phyloP scores from a whole-genome alignment of 2,888 invertebrate genomes.

The Spisula subtruncata region DNA sequence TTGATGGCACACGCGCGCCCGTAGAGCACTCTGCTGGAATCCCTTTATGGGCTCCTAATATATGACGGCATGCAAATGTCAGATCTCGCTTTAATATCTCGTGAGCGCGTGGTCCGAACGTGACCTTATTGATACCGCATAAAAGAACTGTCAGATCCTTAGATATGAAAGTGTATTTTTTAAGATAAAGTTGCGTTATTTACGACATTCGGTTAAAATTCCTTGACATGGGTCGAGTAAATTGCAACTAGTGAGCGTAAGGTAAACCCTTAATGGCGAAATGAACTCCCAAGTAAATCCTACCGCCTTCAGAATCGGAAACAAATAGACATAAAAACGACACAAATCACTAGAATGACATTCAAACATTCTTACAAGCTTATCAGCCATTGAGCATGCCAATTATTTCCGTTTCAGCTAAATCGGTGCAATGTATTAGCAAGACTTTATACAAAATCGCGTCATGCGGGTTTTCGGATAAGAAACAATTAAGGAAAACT shows the following conservation, averaged over 20 bases:
- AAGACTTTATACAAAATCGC: neutral
- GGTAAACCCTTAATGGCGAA: neutral
- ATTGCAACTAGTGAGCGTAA: slow-evolving; percentile 8
- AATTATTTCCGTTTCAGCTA: neutral
- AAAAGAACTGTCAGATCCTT: slow-evolving; percentile 29
- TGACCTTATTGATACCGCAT: slow-evolving; percentile 45
- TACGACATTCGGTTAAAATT: slow-evolving; percentile 27
- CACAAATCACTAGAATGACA: neutral
- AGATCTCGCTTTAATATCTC: slow-evolving; percentile 47
- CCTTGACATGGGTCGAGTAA: neutral
- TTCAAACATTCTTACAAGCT: neutral
- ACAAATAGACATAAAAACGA: slow-evolving; percentile 5
- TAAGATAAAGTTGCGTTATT: slow-evolving; percentile 41
- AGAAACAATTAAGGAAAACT: neutral
- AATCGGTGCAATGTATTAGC: neutral
- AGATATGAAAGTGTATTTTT: slow-evolving; percentile 43
- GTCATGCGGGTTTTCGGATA: neutral
- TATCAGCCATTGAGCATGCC: neutral
- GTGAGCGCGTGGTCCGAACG: slow-evolving; percentile 34
- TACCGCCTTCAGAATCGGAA: neutral
- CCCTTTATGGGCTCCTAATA: slow-evolving; percentile 45
- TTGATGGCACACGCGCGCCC: slow-evolving; percentile 38
- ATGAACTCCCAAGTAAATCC: slow-evolving; percentile 7
- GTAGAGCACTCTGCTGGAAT: slow-evolving; percentile 23
- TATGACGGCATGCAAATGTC: slow-evolving; percentile 47